Evolutionary conservation across 37 sponge, comb jelly and placozoan genomes (phyloP).

Genomic region (Hormiphora californensis): DNA sequence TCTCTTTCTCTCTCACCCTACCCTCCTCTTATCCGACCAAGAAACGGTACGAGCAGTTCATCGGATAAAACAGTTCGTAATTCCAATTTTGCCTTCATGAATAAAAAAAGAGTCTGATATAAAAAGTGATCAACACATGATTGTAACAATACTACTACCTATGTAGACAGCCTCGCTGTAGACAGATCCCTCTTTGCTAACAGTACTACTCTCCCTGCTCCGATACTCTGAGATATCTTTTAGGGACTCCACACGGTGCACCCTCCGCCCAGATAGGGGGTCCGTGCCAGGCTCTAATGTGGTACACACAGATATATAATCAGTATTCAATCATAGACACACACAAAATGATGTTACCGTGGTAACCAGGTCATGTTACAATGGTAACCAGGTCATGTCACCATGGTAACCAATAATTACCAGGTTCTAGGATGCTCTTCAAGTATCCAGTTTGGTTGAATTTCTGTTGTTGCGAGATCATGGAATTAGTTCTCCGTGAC

Average conservation of each 20-base stretch:
- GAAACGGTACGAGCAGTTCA: no score
- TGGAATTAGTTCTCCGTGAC: no score
- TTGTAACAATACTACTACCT: no score
- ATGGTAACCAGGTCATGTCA: neutral
- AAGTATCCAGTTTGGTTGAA: slow-evolving; percentile 46
- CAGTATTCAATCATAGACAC: neutral
- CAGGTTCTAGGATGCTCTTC: slow-evolving; percentile 40
- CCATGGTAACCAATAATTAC: neutral
- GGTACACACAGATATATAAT: neutral
- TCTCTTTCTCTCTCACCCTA: no score
- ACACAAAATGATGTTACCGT: neutral
- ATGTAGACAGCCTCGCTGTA: no score
- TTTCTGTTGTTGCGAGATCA: neutral
- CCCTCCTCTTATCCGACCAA: no score
- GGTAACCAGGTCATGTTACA: no score
- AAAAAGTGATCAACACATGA: no score
- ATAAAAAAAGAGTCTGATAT: no score
- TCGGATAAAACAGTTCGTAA: no score
- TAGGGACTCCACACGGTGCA: neutral
- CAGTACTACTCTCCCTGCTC: slow-evolving; percentile 33
- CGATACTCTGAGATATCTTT: neutral
- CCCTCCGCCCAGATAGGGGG: neutral
- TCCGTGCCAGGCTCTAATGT: slow-evolving; percentile 23
- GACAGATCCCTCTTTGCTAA: neutral
- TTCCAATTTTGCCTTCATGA: no score